These are phyloP conservation scores for Carettochelys insculpta DNA, from an alignment of 2,113 vertebrate genomes.

Conservation along the genomic window DNA sequence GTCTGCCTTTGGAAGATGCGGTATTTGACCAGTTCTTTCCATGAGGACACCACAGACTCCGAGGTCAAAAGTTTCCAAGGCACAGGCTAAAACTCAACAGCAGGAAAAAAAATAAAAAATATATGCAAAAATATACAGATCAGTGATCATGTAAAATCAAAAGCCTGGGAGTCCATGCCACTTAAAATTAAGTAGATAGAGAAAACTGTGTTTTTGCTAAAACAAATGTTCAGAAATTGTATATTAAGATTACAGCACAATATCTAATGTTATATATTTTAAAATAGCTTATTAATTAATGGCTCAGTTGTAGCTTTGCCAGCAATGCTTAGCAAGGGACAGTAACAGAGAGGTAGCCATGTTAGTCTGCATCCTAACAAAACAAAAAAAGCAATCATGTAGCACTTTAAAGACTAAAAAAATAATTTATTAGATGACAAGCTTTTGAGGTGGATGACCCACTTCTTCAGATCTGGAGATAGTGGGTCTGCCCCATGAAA, in stretches of 20 bases:
- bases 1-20: slow-evolving; percentile 51
- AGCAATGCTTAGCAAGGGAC: background rate
- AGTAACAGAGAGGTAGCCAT: no score
- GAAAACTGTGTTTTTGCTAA: slow-evolving; percentile 12
- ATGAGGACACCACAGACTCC: slow-evolving; percentile 55
- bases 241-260: background rate
- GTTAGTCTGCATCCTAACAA: no score
- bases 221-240: slow-evolving; percentile 21
- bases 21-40: slow-evolving; percentile 67
- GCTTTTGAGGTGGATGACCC: no score
- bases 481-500: no score
- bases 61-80: slow-evolving; percentile 68
- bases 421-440: no score
- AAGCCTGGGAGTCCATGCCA: background rate
- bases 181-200: background rate
- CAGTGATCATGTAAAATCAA: slow-evolving; percentile 10
- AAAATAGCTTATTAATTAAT: background rate
- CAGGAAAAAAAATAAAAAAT: slow-evolving; percentile 52
- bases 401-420: no score
- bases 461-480: no score
- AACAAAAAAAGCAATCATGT: no score
- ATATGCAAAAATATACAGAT: slow-evolving; percentile 62
- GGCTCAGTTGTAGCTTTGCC: background rate
- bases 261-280: background rate
- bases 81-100: slow-evolving; percentile 48